Evolutionary conservation across 2,797 vertebrate genomes (phyloP).

Genomic region (Otolemur crassicaudatus): DNA sequence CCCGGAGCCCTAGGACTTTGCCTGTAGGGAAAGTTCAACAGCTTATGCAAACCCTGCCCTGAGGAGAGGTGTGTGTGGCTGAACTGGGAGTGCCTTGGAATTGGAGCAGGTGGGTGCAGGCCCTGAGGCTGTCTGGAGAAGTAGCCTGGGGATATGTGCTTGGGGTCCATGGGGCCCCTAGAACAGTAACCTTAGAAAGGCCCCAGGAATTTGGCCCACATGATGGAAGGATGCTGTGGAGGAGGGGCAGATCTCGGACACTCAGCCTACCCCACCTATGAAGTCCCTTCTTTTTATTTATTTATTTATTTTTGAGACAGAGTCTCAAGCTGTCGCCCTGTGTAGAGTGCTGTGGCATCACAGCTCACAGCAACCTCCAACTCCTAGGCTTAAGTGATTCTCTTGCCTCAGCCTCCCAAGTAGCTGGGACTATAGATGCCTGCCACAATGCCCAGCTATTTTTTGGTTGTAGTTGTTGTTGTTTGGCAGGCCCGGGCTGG

Average conservation of each 20-base stretch:
- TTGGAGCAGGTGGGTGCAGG: neutral
- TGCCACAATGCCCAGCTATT: too few species aligned
- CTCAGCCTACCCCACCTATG: neutral
- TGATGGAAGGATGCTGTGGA: neutral
- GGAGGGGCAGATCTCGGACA: neutral
- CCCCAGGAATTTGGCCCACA: neutral
- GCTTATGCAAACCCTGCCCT: constrained; percentile 71
- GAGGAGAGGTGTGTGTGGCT: constrained; percentile 19
- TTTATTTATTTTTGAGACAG: too few species aligned
- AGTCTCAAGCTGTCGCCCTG: too few species aligned
- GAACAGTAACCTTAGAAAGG: neutral
- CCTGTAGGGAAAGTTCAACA: constrained; percentile 71
- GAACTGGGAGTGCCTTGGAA: neutral
- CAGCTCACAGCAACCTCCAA: too few species aligned
- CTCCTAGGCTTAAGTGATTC: too few species aligned
- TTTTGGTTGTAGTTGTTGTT: too few species aligned
- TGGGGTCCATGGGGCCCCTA: neutral
- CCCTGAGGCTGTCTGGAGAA: neutral
- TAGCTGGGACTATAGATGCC: too few species aligned
- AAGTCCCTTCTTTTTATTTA: too few species aligned
- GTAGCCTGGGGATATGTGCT: neutral
- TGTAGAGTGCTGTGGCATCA: too few species aligned
- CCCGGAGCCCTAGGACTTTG: constrained; percentile 72
- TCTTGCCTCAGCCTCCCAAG: too few species aligned
- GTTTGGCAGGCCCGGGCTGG: too few species aligned